Conservation (phyloP, 2,888 invertebrate genomes). For the Tenthredo scrophulariae region DNA sequence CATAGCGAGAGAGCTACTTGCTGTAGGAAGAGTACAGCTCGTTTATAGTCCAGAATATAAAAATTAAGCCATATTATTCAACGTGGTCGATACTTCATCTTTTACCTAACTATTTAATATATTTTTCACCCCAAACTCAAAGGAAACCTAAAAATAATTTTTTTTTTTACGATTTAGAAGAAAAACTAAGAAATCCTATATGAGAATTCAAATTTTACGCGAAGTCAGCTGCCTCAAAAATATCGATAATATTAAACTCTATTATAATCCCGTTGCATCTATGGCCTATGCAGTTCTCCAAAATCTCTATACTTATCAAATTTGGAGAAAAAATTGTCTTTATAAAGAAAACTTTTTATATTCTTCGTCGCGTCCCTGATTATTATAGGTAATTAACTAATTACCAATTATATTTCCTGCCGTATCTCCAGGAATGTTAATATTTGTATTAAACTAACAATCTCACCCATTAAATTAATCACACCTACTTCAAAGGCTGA, state of each 20-base stretch:
- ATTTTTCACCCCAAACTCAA: neutral
- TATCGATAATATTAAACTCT: neutral
- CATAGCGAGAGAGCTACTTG: neutral
- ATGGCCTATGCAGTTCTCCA: neutral
- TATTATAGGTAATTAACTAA: neutral
- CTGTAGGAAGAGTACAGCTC: neutral
- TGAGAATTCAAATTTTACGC: neutral
- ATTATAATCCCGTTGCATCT: neutral
- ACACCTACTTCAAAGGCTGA: conserved; percentile 1
- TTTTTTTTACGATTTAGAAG: neutral
- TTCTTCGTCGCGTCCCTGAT: neutral
- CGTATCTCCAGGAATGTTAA: neutral
- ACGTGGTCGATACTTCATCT: neutral
- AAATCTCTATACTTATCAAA: neutral
- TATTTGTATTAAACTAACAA: conserved; percentile 9
- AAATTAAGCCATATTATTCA: neutral
- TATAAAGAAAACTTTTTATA: neutral
- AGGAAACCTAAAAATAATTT: neutral
- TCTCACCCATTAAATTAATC: neutral
- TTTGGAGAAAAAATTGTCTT: neutral
- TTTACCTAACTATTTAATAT: neutral
- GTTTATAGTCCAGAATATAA: neutral
- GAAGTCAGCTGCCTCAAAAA: neutral
- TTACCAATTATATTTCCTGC: neutral
- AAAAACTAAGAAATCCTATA: too few species aligned